These are phyloP conservation scores for Oncorhynchus mykiss DNA, from an alignment of 2,113 vertebrate genomes.

Conservation along the genomic window DNA sequence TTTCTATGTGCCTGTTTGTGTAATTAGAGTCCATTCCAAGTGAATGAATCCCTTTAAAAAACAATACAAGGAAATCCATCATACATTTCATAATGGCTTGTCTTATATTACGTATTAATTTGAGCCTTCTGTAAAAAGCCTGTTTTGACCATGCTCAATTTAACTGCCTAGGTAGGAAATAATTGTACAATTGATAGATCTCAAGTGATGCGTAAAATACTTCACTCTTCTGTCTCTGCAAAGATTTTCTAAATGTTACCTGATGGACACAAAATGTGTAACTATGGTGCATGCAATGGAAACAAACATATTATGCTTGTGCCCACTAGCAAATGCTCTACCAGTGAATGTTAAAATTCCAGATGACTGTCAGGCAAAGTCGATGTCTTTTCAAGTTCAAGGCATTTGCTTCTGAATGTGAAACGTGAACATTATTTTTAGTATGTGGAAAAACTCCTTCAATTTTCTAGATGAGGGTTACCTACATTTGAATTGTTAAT, in stretches of 20 bases:
- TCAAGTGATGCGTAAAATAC: neutral
- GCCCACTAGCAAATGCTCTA: neutral
- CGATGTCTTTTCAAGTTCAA: neutral
- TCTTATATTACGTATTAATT: neutral
- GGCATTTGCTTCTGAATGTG: neutral
- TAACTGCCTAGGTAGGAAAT: neutral
- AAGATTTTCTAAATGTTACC: neutral
- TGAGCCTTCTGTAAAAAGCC: neutral
- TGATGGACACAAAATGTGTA: neutral
- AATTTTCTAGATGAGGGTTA: neutral
- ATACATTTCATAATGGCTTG: neutral
- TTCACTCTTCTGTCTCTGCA: neutral
- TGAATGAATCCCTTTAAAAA: neutral
- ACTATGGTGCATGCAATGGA: slow-evolving; percentile 7
- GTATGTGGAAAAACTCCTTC: neutral
- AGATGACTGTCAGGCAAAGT: neutral
- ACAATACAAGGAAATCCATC: no score
- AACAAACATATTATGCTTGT: neutral
- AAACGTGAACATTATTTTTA: neutral
- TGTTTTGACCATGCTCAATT: neutral
- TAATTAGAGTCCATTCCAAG: neutral
- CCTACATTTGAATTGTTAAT: neutral
- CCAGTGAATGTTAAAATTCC: neutral
- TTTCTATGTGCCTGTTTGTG: neutral
- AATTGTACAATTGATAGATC: neutral